Percentiles rank a stretch among this genome's conserved stretches.
Evolutionary conservation across 2,113 vertebrate species (phyloP).

Genomic region (Alexandromys fortis): DNA sequence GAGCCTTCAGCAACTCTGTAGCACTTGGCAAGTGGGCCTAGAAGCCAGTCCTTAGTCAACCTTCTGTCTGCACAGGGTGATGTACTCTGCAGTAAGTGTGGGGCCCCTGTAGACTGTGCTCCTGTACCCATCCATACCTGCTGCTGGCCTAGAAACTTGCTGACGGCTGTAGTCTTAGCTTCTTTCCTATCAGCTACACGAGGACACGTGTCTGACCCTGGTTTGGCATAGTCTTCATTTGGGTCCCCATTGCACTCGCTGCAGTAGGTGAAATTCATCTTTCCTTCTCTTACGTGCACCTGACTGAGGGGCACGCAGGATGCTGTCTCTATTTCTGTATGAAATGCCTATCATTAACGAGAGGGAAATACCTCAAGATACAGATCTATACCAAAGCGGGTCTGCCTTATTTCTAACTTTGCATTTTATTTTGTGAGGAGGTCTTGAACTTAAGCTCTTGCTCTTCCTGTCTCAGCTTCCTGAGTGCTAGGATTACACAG

Average conservation of each 20-base stretch:
- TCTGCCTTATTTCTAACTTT: background rate
- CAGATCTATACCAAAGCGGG: fast-evolving
- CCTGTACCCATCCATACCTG: fast-evolving
- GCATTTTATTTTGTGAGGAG: background rate
- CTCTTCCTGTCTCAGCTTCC: background rate
- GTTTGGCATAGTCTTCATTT: background rate
- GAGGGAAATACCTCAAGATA: background rate
- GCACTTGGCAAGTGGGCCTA: fast-evolving
- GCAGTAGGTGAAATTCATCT: fast-evolving
- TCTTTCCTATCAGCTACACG: fast-evolving
- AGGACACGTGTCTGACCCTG: background rate
- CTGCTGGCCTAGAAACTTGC: background rate
- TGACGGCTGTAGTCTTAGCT: too few relatives aligned
- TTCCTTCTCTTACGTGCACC: too few relatives aligned
- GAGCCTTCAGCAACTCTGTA: fast-evolving
- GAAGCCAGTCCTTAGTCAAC: background rate
- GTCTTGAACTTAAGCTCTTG: background rate
- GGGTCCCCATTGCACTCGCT: background rate
- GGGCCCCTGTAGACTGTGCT: fast-evolving
- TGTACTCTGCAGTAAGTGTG: too few relatives aligned
- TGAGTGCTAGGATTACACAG: background rate
- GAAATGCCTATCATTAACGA: background rate
- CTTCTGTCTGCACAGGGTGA: fast-evolving
- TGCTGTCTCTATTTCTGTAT: background rate
- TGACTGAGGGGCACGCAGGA: background rate